These are phyloP conservation scores for Augochlora pura DNA, from an alignment of 1,140 invertebrate genomes.

Conservation along the genomic window DNA sequence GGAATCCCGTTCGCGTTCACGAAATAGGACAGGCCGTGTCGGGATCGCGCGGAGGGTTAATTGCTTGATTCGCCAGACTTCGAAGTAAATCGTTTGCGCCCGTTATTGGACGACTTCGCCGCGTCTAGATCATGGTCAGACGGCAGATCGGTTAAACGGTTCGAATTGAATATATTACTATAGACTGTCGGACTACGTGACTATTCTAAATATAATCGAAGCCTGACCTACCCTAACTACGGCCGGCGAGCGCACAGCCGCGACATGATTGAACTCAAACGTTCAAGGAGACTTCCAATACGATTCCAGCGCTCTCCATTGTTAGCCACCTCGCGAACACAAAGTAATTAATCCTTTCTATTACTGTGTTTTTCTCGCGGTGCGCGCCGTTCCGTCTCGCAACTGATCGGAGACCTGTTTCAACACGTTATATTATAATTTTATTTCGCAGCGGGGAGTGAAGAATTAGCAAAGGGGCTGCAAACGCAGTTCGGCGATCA, in stretches of 20 bases:
- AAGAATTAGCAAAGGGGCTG: no score
- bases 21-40: constrained; percentile 21
- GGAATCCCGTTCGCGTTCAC: neutral
- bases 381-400: neutral
- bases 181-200: constrained; percentile 2
- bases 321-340: no score
- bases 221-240: constrained; percentile 49
- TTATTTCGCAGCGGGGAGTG: no score
- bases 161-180: constrained; percentile 46
- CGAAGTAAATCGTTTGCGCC: neutral
- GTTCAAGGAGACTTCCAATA: constrained; percentile 32
- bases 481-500: no score
- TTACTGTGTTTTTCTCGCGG: neutral
- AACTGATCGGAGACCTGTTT: neutral
- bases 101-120: neutral
- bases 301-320: neutral
- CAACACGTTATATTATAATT: no score
- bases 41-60: constrained; percentile 26
- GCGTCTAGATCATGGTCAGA: constrained; percentile 45
- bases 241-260: constrained; percentile 24
- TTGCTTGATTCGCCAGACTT: constrained; percentile 8
- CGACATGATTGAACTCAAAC: constrained; percentile 29
- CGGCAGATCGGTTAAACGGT: constrained; percentile 34
- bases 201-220: constrained; percentile 49
- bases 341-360: neutral